phyloP scores from a whole-genome alignment of 2,888 invertebrate species.

The Agrotis ipsilon region DNA sequence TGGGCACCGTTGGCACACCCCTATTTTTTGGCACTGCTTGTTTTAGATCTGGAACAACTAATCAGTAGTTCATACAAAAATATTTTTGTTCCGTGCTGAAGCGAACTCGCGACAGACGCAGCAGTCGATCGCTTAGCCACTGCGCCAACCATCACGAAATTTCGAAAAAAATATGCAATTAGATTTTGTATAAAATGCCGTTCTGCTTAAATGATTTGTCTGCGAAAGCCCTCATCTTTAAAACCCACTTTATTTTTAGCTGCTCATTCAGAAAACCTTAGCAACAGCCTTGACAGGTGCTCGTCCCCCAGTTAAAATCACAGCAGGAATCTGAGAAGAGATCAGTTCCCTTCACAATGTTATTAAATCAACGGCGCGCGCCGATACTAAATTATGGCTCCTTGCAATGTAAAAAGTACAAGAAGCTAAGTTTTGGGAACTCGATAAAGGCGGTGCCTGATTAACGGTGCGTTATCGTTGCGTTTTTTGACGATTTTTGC shows the following conservation, averaged over 20 bases:
- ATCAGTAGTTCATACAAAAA: too few species aligned
- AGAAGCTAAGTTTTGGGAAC: slow-evolving; percentile 51
- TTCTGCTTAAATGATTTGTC: too few species aligned
- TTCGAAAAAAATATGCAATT: too few species aligned
- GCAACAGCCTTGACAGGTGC: slow-evolving; percentile 32
- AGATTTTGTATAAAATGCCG: too few species aligned
- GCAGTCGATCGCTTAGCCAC: too few species aligned
- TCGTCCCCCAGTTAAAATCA: slow-evolving; percentile 25
- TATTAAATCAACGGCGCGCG: slow-evolving; percentile 23
- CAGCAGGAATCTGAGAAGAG: slow-evolving; percentile 39
- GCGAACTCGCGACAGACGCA: too few species aligned
- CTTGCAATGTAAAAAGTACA: slow-evolving; percentile 55
- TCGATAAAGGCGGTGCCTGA: slow-evolving; percentile 33
- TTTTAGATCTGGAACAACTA: too few species aligned
- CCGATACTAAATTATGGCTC: slow-evolving; percentile 42
- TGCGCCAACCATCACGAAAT: too few species aligned
- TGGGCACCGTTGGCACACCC: too few species aligned
- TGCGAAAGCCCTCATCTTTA: too few species aligned
- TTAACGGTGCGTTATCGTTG: background rate
- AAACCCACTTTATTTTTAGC: slow-evolving; percentile 3
- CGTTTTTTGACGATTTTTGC: background rate
- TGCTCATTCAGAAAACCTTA: slow-evolving; percentile 5
- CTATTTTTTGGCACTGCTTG: too few species aligned
- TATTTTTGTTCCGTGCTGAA: too few species aligned
- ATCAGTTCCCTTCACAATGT: slow-evolving; percentile 32